Evolutionary conservation across 1,140 invertebrate species (phyloP).

Genomic region (Agrilus planipennis): DNA sequence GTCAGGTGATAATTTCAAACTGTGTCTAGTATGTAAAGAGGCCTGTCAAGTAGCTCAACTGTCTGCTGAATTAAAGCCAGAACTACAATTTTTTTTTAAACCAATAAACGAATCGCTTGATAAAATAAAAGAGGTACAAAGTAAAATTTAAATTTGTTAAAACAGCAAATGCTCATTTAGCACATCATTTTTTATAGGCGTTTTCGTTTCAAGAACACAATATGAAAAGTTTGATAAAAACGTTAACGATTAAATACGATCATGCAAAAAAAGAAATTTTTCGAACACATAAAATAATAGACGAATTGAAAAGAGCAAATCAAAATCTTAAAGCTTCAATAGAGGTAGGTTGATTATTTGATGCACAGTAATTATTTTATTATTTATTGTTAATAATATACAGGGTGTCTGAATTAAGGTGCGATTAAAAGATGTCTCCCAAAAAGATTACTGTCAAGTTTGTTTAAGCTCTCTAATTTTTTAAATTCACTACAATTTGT

Average conservation of each 20-base stretch:
- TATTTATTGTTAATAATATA: background rate
- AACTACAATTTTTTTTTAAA: background rate
- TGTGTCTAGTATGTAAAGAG: constrained; percentile 11
- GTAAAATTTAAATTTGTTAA: no score
- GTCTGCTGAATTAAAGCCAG: background rate
- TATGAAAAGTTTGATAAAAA: background rate
- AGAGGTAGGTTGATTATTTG: background rate
- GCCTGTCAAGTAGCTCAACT: background rate
- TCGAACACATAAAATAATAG: constrained; percentile 7
- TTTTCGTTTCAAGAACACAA: background rate
- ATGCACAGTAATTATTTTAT: background rate
- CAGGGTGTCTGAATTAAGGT: background rate
- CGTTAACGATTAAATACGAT: background rate
- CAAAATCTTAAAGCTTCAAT: background rate
- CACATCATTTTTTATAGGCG: background rate
- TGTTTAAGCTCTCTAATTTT: no score
- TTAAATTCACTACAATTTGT: no score
- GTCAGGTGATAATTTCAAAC: constrained; percentile 13
- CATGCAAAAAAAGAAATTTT: constrained; percentile 1
- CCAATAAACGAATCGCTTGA: background rate
- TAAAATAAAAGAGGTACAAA: background rate
- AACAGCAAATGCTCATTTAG: no score
- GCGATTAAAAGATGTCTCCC: no score
- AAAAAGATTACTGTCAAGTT: no score
- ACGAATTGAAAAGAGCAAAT: constrained; percentile 3